Percentiles rank a stretch among this genome's conserved stretches.
phyloP scores from a whole-genome alignment of 2,113 vertebrate genomes.

The Theropithecus gelada region DNA sequence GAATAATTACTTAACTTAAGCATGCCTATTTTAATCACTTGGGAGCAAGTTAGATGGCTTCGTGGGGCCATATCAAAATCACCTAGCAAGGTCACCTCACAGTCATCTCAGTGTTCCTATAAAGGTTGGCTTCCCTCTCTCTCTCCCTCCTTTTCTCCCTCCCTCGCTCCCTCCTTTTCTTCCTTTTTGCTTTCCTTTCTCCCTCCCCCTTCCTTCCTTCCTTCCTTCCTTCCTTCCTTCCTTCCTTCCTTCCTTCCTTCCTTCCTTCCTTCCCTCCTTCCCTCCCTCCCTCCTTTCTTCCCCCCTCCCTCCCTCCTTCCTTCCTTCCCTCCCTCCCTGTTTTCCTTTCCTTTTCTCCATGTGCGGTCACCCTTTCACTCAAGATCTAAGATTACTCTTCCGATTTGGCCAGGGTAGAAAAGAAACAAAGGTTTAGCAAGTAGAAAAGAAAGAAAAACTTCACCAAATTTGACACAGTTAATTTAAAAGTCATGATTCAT shows the following conservation, averaged over 20 bases:
- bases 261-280: rapidly evolving
- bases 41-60: neutral
- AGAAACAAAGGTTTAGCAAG: neutral
- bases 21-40: conserved; percentile 28
- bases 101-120: neutral
- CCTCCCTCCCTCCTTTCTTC: neutral
- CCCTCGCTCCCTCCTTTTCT: neutral
- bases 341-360: neutral
- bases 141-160: neutral
- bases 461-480: neutral
- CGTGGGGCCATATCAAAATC: neutral
- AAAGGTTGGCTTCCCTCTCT: neutral
- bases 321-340: neutral
- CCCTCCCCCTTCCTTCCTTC: neutral
- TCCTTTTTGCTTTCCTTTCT: neutral
- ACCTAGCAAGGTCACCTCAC: neutral
- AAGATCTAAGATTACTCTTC: neutral
- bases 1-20: conserved; percentile 10
- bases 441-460: neutral
- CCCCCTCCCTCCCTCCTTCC: too few relatives aligned
- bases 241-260: too few relatives aligned
- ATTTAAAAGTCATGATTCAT: neutral
- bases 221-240: too few relatives aligned
- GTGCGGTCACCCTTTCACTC: neutral
- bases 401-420: neutral